These are phyloP conservation scores for Bucco capensis DNA, from an alignment of 2,113 vertebrate species.

Conservation along the genomic window DNA sequence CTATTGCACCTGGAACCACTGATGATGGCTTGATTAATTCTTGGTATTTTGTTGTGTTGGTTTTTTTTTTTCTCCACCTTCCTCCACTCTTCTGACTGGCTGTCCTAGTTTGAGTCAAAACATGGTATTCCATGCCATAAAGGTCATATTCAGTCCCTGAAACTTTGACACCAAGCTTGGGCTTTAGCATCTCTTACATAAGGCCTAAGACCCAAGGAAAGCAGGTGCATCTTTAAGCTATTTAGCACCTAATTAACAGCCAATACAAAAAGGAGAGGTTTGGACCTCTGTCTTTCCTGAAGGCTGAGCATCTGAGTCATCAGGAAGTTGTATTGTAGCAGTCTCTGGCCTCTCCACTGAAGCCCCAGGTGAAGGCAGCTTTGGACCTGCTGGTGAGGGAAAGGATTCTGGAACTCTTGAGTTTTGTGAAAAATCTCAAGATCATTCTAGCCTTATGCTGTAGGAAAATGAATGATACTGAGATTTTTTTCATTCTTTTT, in stretches of 20 bases:
- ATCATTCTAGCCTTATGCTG: not conserved
- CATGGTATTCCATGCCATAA: no score
- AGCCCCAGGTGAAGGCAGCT: not conserved
- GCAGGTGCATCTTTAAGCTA: no score
- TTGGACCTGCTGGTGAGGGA: rapidly evolving
- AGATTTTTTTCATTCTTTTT: not conserved
- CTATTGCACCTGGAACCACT: constrained; percentile 41
- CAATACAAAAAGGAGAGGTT: no score
- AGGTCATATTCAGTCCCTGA: no score
- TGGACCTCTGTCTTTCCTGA: no score
- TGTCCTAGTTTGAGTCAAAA: no score
- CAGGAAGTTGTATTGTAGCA: not conserved
- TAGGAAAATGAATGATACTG: not conserved
- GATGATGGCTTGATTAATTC: constrained; percentile 62
- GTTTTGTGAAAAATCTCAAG: not conserved
- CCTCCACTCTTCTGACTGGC: not conserved
- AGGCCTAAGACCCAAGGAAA: no score
- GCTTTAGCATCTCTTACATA: no score
- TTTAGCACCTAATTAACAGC: no score
- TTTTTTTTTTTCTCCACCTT: not conserved
- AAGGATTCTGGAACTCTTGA: not conserved
- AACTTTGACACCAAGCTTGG: no score
- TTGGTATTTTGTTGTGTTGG: not conserved
- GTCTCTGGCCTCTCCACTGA: not conserved
- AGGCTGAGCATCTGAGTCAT: no score